These are phyloP conservation scores for Myripristis murdjan DNA, from an alignment of 2,797 vertebrate species.

Conservation along the genomic window DNA sequence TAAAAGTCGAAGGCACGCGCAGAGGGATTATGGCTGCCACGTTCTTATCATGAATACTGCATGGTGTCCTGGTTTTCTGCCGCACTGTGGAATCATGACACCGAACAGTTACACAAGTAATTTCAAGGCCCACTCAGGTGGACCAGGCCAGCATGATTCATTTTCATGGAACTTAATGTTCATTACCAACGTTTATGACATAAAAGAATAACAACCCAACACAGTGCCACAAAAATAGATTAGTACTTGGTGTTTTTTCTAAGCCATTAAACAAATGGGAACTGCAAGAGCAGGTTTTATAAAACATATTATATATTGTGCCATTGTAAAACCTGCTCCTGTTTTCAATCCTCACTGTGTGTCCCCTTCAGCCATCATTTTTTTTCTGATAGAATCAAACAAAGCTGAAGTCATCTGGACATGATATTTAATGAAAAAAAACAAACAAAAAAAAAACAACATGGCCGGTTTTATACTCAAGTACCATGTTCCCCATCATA, in stretches of 20 bases:
- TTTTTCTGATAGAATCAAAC: not conserved
- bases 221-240: too few relatives aligned
- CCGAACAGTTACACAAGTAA: not conserved
- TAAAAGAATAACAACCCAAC: not conserved
- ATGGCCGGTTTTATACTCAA: not conserved
- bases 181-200: not conserved
- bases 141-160: not conserved
- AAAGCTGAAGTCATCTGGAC: not conserved
- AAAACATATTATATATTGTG: not conserved
- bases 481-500: not conserved
- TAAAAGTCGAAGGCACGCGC: conserved; percentile 24
- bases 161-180: not conserved
- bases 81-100: not conserved
- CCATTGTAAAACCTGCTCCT: too few relatives aligned
- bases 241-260: too few relatives aligned
- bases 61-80: conserved; percentile 26
- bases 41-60: conserved; percentile 11
- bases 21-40: conserved; percentile 9
- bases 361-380: too few relatives aligned
- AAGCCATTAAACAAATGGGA: too few relatives aligned
- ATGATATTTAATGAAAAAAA: not conserved
- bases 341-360: too few relatives aligned
- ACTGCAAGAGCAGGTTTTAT: too few relatives aligned
- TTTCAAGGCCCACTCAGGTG: not conserved
- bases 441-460: too few relatives aligned